phyloP scores from a whole-genome alignment of 2,113 vertebrate genomes.

The Onychostoma macrolepis region DNA sequence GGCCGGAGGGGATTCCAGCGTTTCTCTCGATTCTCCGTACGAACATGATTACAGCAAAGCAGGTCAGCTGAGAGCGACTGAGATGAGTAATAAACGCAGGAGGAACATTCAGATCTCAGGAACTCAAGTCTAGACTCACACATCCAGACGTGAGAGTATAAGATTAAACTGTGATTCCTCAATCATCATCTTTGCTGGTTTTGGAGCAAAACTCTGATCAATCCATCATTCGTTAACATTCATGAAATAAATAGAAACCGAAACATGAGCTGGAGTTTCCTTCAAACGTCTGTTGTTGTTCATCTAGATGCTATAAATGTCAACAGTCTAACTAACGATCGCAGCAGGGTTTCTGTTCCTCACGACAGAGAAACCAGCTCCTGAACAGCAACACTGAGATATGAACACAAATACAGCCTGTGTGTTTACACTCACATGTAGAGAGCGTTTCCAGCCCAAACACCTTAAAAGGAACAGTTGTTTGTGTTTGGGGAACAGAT shows the following conservation, averaged over 20 bases:
- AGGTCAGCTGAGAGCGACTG: not conserved
- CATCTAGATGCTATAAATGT: not conserved
- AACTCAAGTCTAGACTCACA: too few relatives aligned
- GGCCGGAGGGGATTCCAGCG: not conserved
- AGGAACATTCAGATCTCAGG: too few relatives aligned
- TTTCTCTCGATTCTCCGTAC: not conserved
- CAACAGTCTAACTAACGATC: not conserved
- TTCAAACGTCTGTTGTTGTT: not conserved
- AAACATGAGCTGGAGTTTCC: not conserved
- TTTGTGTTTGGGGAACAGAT: too few relatives aligned
- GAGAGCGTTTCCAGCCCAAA: not conserved
- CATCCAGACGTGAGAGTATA: not conserved
- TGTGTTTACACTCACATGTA: not conserved
- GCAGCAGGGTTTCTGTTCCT: not conserved
- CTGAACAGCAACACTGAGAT: not conserved
- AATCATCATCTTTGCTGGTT: not conserved
- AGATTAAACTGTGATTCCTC: not conserved
- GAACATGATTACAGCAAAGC: too few relatives aligned
- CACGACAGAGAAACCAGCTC: not conserved
- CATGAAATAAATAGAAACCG: not conserved
- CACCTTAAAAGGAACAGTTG: not conserved
- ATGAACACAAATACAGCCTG: not conserved
- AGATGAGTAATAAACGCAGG: not conserved
- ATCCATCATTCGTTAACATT: not conserved
- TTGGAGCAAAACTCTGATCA: not conserved